These are phyloP conservation scores for Chaenocephalus aceratus DNA, from an alignment of 2,113 vertebrate species.

Conservation along the genomic window DNA sequence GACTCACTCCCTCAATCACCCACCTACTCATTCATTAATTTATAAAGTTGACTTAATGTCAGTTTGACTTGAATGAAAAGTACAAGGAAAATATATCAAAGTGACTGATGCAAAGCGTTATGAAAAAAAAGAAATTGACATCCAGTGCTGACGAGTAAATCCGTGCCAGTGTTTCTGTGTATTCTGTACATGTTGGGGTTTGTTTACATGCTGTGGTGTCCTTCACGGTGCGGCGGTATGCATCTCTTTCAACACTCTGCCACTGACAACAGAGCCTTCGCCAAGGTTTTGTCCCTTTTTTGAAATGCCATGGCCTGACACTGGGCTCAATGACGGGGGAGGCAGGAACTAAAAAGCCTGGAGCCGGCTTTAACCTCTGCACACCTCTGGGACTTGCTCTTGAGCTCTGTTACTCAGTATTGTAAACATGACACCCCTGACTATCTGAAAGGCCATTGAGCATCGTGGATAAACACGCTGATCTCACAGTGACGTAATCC, in stretches of 20 bases:
- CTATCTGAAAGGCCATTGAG: constrained; percentile 45
- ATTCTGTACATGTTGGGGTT: constrained; percentile 34
- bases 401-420: constrained; percentile 34
- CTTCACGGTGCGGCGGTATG: constrained; percentile 52
- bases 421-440: constrained; percentile 45
- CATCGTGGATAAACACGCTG: constrained; percentile 25
- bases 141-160: not conserved
- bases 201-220: constrained; percentile 62
- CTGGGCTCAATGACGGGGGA: constrained; percentile 34
- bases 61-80: constrained; percentile 19
- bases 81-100: constrained; percentile 6
- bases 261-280: constrained; percentile 64
- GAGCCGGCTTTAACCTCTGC: constrained; percentile 71
- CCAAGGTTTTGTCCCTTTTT: constrained; percentile 66
- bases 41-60: constrained; percentile 59
- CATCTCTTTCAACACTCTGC: constrained; percentile 51
- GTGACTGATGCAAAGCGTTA: not conserved
- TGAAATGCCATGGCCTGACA: constrained; percentile 73
- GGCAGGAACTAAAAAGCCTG: constrained; percentile 31
- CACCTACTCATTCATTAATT: constrained; percentile 62
- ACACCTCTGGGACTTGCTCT: constrained; percentile 42
- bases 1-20: constrained; percentile 52
- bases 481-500: constrained; percentile 24
- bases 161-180: constrained; percentile 17
- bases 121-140: not conserved